Evolutionary conservation across 1,140 invertebrate species (phyloP), one percentile per base, ranked within the genome.

Genomic region (Octopus sinensis): DNA sequence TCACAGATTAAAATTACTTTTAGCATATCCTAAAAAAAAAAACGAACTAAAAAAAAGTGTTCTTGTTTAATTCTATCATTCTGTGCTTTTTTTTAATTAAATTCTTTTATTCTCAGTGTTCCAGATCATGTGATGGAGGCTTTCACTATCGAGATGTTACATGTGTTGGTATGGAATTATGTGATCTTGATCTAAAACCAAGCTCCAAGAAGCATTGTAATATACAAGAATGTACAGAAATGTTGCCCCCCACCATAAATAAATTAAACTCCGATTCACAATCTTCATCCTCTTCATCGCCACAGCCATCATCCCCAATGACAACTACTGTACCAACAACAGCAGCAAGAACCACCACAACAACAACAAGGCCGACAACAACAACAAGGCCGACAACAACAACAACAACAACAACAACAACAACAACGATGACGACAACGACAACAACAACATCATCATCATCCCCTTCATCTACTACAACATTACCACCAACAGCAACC

Each of bases 121-220:
- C 88, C 9, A 80, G 85, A 73, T 82, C 80, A 1, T 90, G 88
- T 82, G 86, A 86, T 53, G 87, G 86, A 54, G 89, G 89, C 9
- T 79, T 87, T 13, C 86, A 89, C 83, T 84, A 82, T 53, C 85
- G 89, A 62, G 87, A 89, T 62, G 87, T 90, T 7, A 82, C 68
- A 9, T 89, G 88, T 82, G 75, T 83, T 5, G 82, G 83, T 2
- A 82, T 82, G 13, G 56, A 83, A 23, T 77, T 62, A 4, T 88
- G 87, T 86, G 83, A 86, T 78, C 78, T 80, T 62, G 82, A 84
- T 13, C 79, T 78, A 13, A 82, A 87, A 83, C 88, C 87, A 52
- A 77, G 78, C 6, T 76, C 79, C 5, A 54, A 89, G 54, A 73
- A 82, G 71, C 17, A 81, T 4, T 89, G 87, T 84, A 84, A 82